phyloP scores from a whole-genome alignment of 2,888 invertebrate species.

The Brachycybe producta region DNA sequence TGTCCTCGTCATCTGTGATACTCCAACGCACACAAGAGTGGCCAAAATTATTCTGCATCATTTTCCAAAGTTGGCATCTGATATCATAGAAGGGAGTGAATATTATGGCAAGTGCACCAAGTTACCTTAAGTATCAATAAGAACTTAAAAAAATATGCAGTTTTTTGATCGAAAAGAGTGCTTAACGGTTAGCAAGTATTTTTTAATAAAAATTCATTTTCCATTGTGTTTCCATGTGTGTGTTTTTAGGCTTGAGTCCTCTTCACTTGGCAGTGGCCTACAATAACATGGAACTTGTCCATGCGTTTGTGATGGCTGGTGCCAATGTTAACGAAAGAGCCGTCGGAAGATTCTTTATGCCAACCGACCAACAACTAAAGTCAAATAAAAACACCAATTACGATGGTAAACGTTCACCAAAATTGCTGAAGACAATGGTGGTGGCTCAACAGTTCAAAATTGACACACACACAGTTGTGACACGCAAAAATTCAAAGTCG shows the following conservation, averaged over 20 bases:
- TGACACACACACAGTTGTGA: no score
- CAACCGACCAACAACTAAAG: slow-evolving; percentile 77
- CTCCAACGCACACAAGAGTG: slow-evolving; percentile 62
- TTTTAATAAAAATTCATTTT: not conserved
- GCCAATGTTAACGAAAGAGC: slow-evolving; percentile 87
- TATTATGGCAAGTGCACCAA: slow-evolving; percentile 62
- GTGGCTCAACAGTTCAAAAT: no score
- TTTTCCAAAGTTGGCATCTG: slow-evolving; percentile 78
- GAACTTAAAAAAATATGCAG: not conserved
- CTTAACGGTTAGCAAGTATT: slow-evolving; percentile 2
- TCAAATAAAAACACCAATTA: slow-evolving; percentile 77
- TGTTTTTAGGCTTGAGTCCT: slow-evolving; percentile 63
- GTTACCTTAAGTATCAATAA: no score
- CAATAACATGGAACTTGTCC: slow-evolving; percentile 86
- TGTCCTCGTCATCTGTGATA: slow-evolving; percentile 87
- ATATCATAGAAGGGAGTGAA: slow-evolving; percentile 94
- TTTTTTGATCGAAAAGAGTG: slow-evolving; percentile 9
- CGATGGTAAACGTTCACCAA: slow-evolving; percentile 43
- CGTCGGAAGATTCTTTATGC: slow-evolving; percentile 87
- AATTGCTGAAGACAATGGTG: no score
- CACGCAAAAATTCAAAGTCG: no score
- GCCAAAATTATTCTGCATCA: slow-evolving; percentile 80
- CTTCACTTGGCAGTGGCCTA: slow-evolving; percentile 93
- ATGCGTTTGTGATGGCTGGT: slow-evolving; percentile 80
- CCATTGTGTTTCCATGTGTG: slow-evolving; percentile 17